These are phyloP conservation scores for Campylorhamphus procurvoides DNA, from an alignment of 2,113 vertebrate species.

Conservation along the genomic window DNA sequence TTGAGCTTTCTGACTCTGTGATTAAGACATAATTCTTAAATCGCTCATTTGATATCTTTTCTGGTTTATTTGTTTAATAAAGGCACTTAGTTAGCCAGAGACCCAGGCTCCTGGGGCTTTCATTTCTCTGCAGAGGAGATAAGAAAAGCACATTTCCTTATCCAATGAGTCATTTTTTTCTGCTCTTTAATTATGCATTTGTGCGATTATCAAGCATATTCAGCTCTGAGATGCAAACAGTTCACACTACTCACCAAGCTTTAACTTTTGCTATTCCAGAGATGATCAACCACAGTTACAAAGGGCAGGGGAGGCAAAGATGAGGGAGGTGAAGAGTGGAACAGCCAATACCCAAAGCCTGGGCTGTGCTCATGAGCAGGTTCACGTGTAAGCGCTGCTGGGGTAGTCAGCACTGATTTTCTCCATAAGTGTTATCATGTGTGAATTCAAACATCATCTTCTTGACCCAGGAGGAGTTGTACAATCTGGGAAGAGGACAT, in stretches of 20 bases:
- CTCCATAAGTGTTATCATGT: neutral
- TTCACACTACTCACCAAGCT: neutral
- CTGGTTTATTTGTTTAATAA: constrained; percentile 68
- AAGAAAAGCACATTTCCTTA: constrained; percentile 54
- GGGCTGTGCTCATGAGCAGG: fast-evolving
- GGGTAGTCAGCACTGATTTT: constrained; percentile 29
- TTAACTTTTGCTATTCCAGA: constrained; percentile 3
- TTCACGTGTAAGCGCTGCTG: neutral
- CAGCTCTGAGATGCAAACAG: constrained; percentile 9
- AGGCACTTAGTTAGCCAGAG: neutral
- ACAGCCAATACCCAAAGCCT: neutral
- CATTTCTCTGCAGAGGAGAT: constrained; percentile 54
- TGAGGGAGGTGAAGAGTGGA: fast-evolving
- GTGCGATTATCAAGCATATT: constrained; percentile 25
- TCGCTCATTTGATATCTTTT: constrained; percentile 8
- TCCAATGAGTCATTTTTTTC: constrained; percentile 56
- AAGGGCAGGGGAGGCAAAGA: neutral
- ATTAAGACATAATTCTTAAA: constrained; percentile 36
- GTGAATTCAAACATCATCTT: neutral
- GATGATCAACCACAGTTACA: fast-evolving
- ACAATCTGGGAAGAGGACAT: neutral
- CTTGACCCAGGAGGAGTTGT: neutral
- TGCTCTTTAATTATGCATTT: constrained; percentile 65
- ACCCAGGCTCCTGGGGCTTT: constrained; percentile 45
- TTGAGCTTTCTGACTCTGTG: neutral